Evolutionary conservation across 2,888 invertebrate species (phyloP), one percentile per base, ranked within the genome.

Genomic region (Dolichomitus sp.): DNA sequence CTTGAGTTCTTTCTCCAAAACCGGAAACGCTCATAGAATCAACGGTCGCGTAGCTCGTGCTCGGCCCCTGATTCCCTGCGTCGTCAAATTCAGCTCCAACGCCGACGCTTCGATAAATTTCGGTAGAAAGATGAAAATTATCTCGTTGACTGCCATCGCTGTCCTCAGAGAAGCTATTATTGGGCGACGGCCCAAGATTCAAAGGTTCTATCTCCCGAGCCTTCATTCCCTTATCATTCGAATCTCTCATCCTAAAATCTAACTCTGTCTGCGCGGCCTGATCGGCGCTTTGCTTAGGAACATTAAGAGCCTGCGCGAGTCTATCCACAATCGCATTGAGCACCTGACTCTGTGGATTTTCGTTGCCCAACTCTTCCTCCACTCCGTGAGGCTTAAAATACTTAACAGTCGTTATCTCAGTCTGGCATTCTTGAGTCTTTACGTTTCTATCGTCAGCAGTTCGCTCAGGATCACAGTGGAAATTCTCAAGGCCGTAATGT

Each of bases 21-120:
- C 59, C 75, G 12, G 66, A 65, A 40, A 50, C 27, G 9, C 48
- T 37, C 17, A 45, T 54, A 12, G 76, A 76, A 45, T 48, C 76
- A 45, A 75, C 74, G 74, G 87, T 85, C 23, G 68, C 84, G n/a
- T 85, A 85, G 73, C 65, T 81, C 40, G 84, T 84, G 37, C 82
- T 87, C 37, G 74, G 72, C 5, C 82, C 85, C 65, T 86, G 89
- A 86, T 87, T 84, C 4, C 68, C 63, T 30, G 86, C 81, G 72
- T 93, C 93, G 65, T 90, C 89, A 66, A 90, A 91, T 76, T 93
- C 93, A 4, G 93, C 93, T 6, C 93, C 92, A 9, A 93, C 93
- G 6, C 93, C 93, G 14, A 93, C 93, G 65, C 93, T 93, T 70
- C 93, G 89, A 69, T 88, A 90, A 80, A 90, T 89, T 76, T 90